Percentiles rank a stretch among this genome's conserved stretches.
These are phyloP conservation scores for Acromyrmex echinatior DNA, from an alignment of 1,140 invertebrate species.

Conservation along the genomic window DNA sequence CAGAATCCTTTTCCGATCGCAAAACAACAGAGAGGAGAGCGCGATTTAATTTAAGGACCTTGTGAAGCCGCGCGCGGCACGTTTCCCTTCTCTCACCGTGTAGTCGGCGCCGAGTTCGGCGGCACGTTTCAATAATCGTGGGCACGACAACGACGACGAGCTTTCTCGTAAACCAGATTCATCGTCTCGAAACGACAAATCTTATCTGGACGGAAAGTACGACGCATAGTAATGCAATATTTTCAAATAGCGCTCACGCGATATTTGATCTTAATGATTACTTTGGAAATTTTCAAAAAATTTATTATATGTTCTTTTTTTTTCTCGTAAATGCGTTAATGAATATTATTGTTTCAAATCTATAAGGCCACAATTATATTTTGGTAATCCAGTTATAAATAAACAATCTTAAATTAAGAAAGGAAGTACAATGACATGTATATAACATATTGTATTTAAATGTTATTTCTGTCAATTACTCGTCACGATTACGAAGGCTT, in stretches of 20 bases:
- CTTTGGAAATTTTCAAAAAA: constrained; percentile 21
- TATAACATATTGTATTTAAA: constrained; percentile 19
- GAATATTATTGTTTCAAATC: background rate
- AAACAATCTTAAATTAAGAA: background rate
- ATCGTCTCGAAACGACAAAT: constrained; percentile 58
- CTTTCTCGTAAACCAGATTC: constrained; percentile 70
- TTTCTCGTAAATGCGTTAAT: background rate
- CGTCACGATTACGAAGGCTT: background rate
- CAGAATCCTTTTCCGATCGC: constrained; percentile 69
- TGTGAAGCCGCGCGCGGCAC: constrained; percentile 57
- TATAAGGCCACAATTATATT: background rate
- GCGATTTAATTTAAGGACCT: constrained; percentile 83
- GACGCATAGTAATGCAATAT: background rate
- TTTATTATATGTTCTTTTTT: background rate
- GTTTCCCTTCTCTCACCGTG: constrained; percentile 61
- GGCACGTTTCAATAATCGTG: constrained; percentile 78
- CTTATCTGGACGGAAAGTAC: constrained; percentile 46
- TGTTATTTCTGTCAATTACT: background rate
- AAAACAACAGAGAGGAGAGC: constrained; percentile 77
- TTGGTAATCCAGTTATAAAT: background rate
- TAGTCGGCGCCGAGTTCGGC: constrained; percentile 69
- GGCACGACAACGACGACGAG: constrained; percentile 59
- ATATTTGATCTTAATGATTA: background rate
- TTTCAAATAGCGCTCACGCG: background rate
- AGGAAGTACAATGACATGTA: background rate